These are phyloP conservation scores for Lepidocyrtoides sp. DNA, from an alignment of 2,888 invertebrate genomes.

Conservation along the genomic window DNA sequence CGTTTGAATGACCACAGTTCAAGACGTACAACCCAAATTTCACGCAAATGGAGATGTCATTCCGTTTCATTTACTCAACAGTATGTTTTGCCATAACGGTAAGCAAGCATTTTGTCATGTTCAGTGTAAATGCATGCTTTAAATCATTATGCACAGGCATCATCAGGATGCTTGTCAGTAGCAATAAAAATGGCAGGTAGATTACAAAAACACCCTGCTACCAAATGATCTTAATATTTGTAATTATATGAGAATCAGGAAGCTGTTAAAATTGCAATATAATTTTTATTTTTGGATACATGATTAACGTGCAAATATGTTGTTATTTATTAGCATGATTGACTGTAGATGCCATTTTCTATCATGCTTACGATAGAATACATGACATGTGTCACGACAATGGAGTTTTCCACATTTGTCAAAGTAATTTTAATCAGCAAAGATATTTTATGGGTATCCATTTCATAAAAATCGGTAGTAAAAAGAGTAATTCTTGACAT, in stretches of 20 bases:
- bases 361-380: no score
- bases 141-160: no score
- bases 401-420: background rate
- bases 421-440: conserved; percentile 8
- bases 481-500: background rate
- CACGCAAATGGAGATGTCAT: conserved; percentile 99
- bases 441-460: background rate
- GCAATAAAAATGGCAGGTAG: background rate
- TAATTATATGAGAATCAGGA: background rate
- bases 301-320: background rate
- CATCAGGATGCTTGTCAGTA: conserved; percentile 26
- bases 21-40: conserved; percentile 98
- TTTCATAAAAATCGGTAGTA: background rate
- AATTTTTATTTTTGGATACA: background rate
- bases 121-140: background rate
- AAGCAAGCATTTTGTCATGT: conserved; percentile 87
- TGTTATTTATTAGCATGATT: background rate
- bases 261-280: background rate
- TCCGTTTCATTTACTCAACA: conserved; percentile 93
- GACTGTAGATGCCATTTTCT: no score
- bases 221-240: background rate
- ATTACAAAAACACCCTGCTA: conserved; percentile 28
- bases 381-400: no score
- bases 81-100: conserved; percentile 94
- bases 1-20: conserved; percentile 90